phyloP scores from a whole-genome alignment of 2,888 invertebrate genomes.

The Drosophila yooni region DNA sequence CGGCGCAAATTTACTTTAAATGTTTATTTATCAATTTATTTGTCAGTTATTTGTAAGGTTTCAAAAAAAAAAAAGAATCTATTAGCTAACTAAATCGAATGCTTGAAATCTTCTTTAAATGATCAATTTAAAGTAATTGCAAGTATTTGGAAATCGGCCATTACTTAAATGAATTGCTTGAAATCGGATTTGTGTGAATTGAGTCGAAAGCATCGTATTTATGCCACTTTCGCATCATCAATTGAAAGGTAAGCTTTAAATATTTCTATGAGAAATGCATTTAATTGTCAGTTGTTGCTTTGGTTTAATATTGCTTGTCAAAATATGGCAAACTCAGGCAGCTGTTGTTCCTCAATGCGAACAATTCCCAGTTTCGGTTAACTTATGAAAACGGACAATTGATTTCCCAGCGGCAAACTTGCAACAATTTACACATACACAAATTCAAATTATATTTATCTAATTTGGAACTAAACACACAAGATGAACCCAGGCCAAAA shows the following conservation, averaged over 20 bases:
- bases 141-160: not conserved
- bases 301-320: constrained; percentile 51
- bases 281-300: constrained; percentile 8
- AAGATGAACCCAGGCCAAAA: constrained; percentile 17
- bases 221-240: not conserved
- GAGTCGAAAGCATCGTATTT: not conserved
- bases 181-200: not conserved
- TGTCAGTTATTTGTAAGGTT: not conserved
- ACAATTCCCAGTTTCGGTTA: constrained; percentile 71
- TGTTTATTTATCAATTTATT: not conserved
- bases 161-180: constrained; percentile 1
- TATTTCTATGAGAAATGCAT: not conserved
- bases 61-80: not conserved
- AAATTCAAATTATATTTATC: constrained; percentile 73
- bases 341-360: not conserved
- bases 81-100: not conserved
- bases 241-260: not conserved
- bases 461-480: constrained; percentile 66
- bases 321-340: not conserved
- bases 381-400: constrained; percentile 70
- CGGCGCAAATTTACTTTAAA: no score
- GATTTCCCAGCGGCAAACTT: constrained; percentile 68
- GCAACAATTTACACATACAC: constrained; percentile 68
- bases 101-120: not conserved
- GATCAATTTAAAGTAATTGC: not conserved